These are phyloP conservation scores for Abscondita cerata DNA, from an alignment of 2,888 invertebrate genomes.

Conservation along the genomic window DNA sequence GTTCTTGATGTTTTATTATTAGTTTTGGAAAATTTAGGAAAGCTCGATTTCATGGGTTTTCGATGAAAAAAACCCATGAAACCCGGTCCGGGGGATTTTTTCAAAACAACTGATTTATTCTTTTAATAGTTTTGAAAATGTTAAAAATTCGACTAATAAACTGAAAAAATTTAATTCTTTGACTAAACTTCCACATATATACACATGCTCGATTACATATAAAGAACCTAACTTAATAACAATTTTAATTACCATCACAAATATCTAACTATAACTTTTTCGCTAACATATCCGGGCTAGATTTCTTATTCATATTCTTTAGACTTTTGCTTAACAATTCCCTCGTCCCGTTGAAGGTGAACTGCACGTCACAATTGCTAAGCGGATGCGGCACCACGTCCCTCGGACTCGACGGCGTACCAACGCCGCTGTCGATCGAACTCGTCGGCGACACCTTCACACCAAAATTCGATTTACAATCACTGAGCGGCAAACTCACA, in stretches of 20 bases:
- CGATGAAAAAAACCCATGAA: too few species aligned
- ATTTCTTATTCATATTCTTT: constrained; percentile 41
- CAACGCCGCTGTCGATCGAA: constrained; percentile 68
- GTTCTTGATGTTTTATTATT: too few species aligned
- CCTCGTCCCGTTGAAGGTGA: constrained; percentile 81
- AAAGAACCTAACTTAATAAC: constrained; percentile 18
- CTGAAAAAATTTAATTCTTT: too few species aligned
- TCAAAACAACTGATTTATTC: too few species aligned
- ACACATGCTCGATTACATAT: constrained; percentile 24
- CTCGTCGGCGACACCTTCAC: constrained; percentile 52
- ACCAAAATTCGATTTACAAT: constrained; percentile 24
- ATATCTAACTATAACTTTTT: constrained; percentile 39
- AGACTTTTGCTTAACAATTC: constrained; percentile 69
- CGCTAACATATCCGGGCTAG: constrained; percentile 48
- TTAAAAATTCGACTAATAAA: too few species aligned
- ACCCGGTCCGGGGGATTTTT: too few species aligned
- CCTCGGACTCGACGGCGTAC: constrained; percentile 67
- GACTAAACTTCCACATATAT: constrained; percentile 6
- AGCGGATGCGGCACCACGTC: constrained; percentile 67
- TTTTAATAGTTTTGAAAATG: too few species aligned
- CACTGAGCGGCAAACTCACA: constrained; percentile 41
- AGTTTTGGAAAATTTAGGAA: too few species aligned
- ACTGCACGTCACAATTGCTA: constrained; percentile 80
- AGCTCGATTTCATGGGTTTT: too few species aligned
- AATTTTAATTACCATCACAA: constrained; percentile 30